phyloP scores from a whole-genome alignment of 2,113 vertebrate genomes.

The Delphinapterus leucas region DNA sequence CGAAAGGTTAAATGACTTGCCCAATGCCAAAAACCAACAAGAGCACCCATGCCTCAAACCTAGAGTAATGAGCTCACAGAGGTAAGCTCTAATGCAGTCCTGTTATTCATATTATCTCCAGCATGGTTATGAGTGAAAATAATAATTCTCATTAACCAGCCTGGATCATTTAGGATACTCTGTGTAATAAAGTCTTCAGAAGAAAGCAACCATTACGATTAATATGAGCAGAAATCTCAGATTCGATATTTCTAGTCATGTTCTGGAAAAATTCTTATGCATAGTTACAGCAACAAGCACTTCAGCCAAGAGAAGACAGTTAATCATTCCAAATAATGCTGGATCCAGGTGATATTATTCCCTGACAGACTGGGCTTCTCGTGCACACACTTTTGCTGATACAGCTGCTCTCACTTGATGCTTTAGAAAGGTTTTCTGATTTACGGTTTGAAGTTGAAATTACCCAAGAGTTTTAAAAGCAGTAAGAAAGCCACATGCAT shows the following conservation, averaged over 20 bases:
- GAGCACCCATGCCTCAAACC: neutral
- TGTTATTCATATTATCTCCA: neutral
- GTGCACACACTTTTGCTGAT: slow-evolving; percentile 25
- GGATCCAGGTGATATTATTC: neutral
- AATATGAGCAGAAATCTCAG: slow-evolving; percentile 19
- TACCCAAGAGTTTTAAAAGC: slow-evolving; percentile 51
- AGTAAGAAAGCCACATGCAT: slow-evolving; percentile 37
- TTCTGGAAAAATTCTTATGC: neutral
- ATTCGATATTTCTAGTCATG: neutral
- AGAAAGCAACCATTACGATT: neutral
- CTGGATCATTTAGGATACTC: neutral
- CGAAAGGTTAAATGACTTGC: neutral
- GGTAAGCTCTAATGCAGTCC: neutral
- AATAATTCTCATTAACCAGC: neutral
- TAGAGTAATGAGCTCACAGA: neutral
- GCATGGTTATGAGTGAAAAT: neutral
- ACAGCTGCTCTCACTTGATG: slow-evolving; percentile 10
- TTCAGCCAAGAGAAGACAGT: neutral
- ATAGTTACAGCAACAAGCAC: slow-evolving; percentile 5
- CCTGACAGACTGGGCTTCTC: neutral
- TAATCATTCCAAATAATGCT: slow-evolving; percentile 13
- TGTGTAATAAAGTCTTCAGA: neutral
- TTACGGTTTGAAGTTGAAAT: slow-evolving; percentile 63
- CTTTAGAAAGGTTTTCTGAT: slow-evolving; percentile 41
- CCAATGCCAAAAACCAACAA: neutral